Base-by-base conservation (phyloP, 2,797 vertebrate genomes). In the Cynodonichthys magdalenae region DNA sequence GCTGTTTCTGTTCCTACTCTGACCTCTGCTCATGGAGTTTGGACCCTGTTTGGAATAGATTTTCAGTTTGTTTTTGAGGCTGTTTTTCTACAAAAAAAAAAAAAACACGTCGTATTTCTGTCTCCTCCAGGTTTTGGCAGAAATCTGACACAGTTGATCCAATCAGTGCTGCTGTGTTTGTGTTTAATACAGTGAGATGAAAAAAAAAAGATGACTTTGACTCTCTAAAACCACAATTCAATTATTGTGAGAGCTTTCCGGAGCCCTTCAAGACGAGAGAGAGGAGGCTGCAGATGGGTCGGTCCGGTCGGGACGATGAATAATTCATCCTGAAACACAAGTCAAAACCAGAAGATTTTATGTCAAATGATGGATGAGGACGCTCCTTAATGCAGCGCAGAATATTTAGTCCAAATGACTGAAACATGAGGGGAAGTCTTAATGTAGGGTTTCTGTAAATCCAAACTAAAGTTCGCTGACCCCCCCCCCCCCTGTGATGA, bases 201-300 rank as follows among this genome's bases (percentile, higher is more conserved):
- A 15, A 59, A 27, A 72, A 20, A 59, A 61, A 31, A 14, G 36
- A 72, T 18, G 52, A 50, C 12, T 53, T 4, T 18, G 46, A 76
- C 41, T 70, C 70, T 64, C 68, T 48, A 51, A 81, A 86, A 79
- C 74, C 82, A 71, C 84, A 78, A 81, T 68, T 82, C 72, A 82
- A 87, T 88, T 86, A 87, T 71, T 78, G 47, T 82, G 81, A 81
- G 79, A 84, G 87, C 75, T 71, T 74, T 52, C 73, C 72, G 27
- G 55, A 17, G 59, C 69, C 69, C 74, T 73, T 27, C 9, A 69
- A 76, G 76, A 49, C 31, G 41, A 55, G 27, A 65, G 55, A 29
- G 59, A 47, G 63, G 18, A 39, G 10, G 60, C 66, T 17, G 39
- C 39, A 18, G 73, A 71, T 53, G 60, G 53, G 71, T 55, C 58